A percentile compares a stretch with the other conserved stretches of the same genome.
These are phyloP conservation scores for Salvelinus alpinus DNA, from an alignment of 2,113 vertebrate species.

Conservation along the genomic window DNA sequence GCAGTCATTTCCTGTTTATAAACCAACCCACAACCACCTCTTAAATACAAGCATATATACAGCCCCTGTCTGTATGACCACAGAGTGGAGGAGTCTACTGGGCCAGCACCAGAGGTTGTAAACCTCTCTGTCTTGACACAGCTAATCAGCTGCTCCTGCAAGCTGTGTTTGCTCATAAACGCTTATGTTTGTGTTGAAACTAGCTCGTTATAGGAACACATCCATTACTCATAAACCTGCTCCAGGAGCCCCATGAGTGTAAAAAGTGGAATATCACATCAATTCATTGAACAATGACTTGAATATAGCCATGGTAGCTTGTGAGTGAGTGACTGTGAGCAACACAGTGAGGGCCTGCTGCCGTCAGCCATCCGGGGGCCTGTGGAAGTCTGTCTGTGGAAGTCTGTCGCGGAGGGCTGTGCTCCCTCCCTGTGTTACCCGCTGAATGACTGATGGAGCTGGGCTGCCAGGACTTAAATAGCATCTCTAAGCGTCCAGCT, in stretches of 20 bases:
- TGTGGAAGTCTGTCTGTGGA: constrained; percentile 30
- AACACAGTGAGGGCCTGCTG: neutral
- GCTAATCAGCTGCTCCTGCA: neutral
- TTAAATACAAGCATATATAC: too few relatives aligned
- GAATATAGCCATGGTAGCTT: neutral
- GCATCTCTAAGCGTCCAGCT: constrained; percentile 77
- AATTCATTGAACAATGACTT: neutral
- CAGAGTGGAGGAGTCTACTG: neutral
- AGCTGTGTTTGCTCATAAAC: constrained; percentile 7
- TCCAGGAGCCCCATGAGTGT: too few relatives aligned
- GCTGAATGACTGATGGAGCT: constrained; percentile 67
- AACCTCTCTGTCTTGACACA: neutral
- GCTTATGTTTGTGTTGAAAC: neutral
- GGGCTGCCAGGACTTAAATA: constrained; percentile 77
- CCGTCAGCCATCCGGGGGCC: too few relatives aligned
- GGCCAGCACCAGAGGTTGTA: neutral
- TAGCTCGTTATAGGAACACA: neutral
- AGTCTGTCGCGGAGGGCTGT: constrained; percentile 27
- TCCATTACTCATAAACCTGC: constrained; percentile 2
- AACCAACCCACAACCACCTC: constrained; percentile 1
- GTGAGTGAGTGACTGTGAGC: neutral
- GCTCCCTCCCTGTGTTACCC: constrained; percentile 51
- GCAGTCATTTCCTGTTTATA: constrained; percentile 53
- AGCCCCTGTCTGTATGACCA: neutral
- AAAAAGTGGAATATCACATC: too few relatives aligned